A percentile compares a stretch with the other conserved stretches of the same genome.
phyloP scores from a whole-genome alignment of 2,888 invertebrate species.

The Choreutis nemorana region DNA sequence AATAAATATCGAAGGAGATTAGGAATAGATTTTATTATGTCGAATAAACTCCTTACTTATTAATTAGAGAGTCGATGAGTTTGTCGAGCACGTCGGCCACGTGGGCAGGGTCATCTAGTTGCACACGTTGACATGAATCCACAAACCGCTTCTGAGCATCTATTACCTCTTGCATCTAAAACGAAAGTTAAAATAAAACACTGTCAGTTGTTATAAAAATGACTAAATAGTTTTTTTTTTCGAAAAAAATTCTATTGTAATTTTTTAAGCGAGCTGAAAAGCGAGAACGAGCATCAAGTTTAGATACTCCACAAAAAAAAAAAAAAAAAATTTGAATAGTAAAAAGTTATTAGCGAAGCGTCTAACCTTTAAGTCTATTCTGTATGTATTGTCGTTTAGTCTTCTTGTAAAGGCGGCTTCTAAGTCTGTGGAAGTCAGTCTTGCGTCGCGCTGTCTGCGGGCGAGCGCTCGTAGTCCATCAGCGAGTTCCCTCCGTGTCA shows the following conservation, averaged over 20 bases:
- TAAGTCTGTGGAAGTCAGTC: slow-evolving; percentile 37
- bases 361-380: slow-evolving; percentile 47
- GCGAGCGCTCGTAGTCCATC: slow-evolving; percentile 53
- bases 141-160: slow-evolving; percentile 70
- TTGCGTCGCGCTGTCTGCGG: slow-evolving; percentile 42
- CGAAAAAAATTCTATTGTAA: too few species aligned
- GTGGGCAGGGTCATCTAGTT: slow-evolving; percentile 70
- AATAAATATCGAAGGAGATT: too few species aligned
- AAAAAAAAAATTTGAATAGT: too few species aligned
- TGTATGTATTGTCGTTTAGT: slow-evolving; percentile 43
- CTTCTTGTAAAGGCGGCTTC: slow-evolving; percentile 39
- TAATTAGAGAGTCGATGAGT: slow-evolving; percentile 68
- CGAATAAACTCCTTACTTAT: too few species aligned
- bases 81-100: slow-evolving; percentile 70
- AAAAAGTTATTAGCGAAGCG: slow-evolving; percentile 7
- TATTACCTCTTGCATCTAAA: slow-evolving; percentile 66
- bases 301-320: too few species aligned
- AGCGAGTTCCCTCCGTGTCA: slow-evolving; percentile 60
- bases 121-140: slow-evolving; percentile 71
- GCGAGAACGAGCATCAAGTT: too few species aligned
- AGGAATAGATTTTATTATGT: too few species aligned
- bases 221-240: neutral
- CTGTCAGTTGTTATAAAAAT: slow-evolving; percentile 1
- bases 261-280: too few species aligned
- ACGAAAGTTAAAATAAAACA: slow-evolving; percentile 10